Evolutionary conservation across 2,113 vertebrate genomes (phyloP).

Genomic region (Sporophila hypoxantha): DNA sequence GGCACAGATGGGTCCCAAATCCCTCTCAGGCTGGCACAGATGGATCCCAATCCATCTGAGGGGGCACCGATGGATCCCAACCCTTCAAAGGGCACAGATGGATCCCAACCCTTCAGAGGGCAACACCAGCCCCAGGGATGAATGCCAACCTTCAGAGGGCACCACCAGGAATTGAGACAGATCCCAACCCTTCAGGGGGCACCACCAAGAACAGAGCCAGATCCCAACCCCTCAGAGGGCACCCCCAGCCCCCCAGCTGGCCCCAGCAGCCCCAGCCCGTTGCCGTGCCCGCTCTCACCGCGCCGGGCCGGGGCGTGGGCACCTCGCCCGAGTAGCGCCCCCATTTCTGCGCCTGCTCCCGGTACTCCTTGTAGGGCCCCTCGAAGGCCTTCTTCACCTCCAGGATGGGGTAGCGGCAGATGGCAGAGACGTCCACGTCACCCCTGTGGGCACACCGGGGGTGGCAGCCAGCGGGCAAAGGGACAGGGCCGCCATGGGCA

Average conservation of each 20-base stretch:
- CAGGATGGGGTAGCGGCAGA: conserved; percentile 86
- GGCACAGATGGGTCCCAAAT: not conserved
- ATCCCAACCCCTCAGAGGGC: not conserved
- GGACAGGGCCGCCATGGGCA: too few relatives aligned
- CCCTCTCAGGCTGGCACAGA: not conserved
- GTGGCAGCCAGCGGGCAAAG: fast-evolving
- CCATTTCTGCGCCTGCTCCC: conserved; percentile 87
- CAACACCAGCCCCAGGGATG: too few relatives aligned
- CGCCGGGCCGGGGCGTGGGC: conserved; percentile 82
- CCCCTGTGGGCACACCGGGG: conserved; percentile 68
- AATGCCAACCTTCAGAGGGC: too few relatives aligned
- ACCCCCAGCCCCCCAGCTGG: not conserved
- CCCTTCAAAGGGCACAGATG: too few relatives aligned
- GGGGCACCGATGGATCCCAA: too few relatives aligned
- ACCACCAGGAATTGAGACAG: too few relatives aligned
- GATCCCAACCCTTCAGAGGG: too few relatives aligned
- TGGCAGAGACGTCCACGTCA: conserved; percentile 85
- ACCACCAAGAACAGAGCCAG: too few relatives aligned
- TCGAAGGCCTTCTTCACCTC: conserved; percentile 89
- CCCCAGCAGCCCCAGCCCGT: too few relatives aligned
- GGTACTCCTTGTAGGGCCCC: conserved; percentile 90
- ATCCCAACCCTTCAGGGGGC: too few relatives aligned
- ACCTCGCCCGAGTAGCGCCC: conserved; percentile 77
- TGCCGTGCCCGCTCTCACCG: conserved; percentile 69
- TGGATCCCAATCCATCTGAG: too few relatives aligned